Evolutionary conservation across 2,113 vertebrate genomes (phyloP), one percentile per base, ranked within the genome.

Genomic region (Hucho hucho): DNA sequence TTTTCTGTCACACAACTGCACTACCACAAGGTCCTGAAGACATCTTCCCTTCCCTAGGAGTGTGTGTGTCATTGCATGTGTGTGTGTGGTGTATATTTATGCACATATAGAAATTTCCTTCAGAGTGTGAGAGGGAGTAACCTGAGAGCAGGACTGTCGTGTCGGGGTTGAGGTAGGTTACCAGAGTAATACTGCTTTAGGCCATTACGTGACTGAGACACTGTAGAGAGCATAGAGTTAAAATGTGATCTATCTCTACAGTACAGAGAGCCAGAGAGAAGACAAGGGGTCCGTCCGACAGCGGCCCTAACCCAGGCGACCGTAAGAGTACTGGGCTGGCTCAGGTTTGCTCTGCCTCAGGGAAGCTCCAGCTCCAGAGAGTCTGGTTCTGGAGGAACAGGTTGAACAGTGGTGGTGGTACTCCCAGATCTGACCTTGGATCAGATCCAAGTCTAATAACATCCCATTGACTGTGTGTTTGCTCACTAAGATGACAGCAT

Each of bases 101-200:
- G 83, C 18, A 6, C 73, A 85, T 80, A 78, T 79, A 73, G 70
- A 66, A 66, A 69, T 87, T 77, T 88, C 75, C 75, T 84, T 87
- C 63, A 79, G 53, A 22, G 58, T 59, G 69, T 64, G 64, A 64
- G 37, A 28, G 65, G 65, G 25, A 75, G 69, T 77, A 80, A 91
- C 89, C 88, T 89, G 89, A 93, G 89, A 83, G 61, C 79, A 81
- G 84, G 87, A 83, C 87, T 79, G 70, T 18, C 4, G 16, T 53
- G 49, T 49, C 84, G 70, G 80, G 46, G 79, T 79, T 91, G 93
- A 94, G 93, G 92, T 94, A 93, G 92, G 86, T 88, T 79, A 86
- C 83, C 74, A 76, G 77, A 80, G 53, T 64, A 67, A 58, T 53
- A 18, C 87, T 83, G 85, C 84, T 88, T 83, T 81, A 81, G 61